Conservation (phyloP, 2,888 invertebrate genomes). For the Athalia rosae region DNA sequence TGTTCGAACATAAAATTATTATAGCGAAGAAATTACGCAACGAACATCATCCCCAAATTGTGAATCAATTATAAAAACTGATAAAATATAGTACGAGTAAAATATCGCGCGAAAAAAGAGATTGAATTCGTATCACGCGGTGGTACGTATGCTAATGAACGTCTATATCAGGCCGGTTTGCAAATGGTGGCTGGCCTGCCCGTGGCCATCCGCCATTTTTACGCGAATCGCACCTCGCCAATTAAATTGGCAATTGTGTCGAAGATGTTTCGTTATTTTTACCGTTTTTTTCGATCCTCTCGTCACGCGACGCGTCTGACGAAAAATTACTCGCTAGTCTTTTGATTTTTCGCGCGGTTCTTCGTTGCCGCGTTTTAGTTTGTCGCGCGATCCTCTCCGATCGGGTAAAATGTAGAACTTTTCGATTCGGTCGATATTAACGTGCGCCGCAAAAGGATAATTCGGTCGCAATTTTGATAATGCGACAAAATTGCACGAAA, state of each 20-base stretch:
- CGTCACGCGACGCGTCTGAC: too few species aligned
- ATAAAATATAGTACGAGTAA: neutral
- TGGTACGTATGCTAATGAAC: slow-evolving; percentile 55
- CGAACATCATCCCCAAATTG: neutral
- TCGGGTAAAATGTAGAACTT: too few species aligned
- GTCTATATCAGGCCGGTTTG: slow-evolving; percentile 55
- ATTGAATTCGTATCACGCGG: slow-evolving; percentile 29
- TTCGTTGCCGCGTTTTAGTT: too few species aligned
- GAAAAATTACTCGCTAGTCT: too few species aligned
- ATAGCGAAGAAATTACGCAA: too few species aligned
- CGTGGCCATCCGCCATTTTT: slow-evolving; percentile 57
- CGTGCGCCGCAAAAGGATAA: too few species aligned
- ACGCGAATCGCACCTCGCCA: slow-evolving; percentile 52
- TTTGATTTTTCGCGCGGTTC: too few species aligned
- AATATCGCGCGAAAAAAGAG: neutral
- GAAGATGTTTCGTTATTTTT: neutral
- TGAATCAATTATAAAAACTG: neutral
- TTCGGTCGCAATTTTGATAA: too few species aligned
- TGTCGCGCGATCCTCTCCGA: too few species aligned
- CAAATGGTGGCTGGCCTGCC: slow-evolving; percentile 57
- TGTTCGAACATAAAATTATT: too few species aligned
- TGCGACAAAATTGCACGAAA: too few species aligned
- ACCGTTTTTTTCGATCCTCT: slow-evolving; percentile 18
- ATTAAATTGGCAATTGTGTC: slow-evolving; percentile 6
- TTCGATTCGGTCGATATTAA: too few species aligned